Conservation (phyloP, 92 coral and sea anemone genomes). For the Ricordea florida region DNA sequence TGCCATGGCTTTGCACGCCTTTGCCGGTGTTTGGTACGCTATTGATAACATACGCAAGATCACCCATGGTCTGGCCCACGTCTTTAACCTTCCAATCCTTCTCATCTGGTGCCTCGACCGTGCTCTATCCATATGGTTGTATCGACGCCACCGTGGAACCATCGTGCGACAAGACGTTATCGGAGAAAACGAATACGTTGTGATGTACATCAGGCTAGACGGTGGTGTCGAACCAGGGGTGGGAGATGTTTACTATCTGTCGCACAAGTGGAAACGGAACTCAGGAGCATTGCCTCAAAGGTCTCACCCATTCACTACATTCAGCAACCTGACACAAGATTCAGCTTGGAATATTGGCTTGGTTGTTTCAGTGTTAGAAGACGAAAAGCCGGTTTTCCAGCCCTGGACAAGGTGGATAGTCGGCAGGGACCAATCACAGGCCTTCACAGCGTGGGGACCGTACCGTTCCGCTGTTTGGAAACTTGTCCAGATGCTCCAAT, state of each 20-base stretch:
- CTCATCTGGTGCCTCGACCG: constrained; percentile 61
- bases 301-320: constrained; percentile 63
- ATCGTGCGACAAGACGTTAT: constrained; percentile 19
- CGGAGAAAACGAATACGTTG: constrained; percentile 47
- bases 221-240: neutral
- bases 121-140: constrained; percentile 26
- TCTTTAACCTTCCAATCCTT: constrained; percentile 47
- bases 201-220: constrained; percentile 31
- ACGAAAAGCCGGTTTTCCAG: constrained; percentile 14
- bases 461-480: constrained; percentile 59
- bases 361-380: constrained; percentile 45
- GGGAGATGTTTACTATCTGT: constrained; percentile 53
- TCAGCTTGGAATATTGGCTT: constrained; percentile 58
- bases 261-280: constrained; percentile 9
- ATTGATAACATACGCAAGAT: constrained; percentile 61
- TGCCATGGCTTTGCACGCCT: constrained; percentile 45
- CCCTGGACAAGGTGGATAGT: constrained; percentile 65
- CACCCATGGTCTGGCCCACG: constrained; percentile 55
- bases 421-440: neutral
- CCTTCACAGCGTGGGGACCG: constrained; percentile 54
- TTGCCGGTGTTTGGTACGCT: constrained; percentile 59
- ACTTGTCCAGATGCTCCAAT: constrained; percentile 3
- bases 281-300: constrained; percentile 37
- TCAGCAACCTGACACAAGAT: constrained; percentile 36
- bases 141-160: constrained; percentile 32